These are phyloP conservation scores for Ceryle rudis DNA, from an alignment of 2,797 vertebrate species.

Conservation along the genomic window DNA sequence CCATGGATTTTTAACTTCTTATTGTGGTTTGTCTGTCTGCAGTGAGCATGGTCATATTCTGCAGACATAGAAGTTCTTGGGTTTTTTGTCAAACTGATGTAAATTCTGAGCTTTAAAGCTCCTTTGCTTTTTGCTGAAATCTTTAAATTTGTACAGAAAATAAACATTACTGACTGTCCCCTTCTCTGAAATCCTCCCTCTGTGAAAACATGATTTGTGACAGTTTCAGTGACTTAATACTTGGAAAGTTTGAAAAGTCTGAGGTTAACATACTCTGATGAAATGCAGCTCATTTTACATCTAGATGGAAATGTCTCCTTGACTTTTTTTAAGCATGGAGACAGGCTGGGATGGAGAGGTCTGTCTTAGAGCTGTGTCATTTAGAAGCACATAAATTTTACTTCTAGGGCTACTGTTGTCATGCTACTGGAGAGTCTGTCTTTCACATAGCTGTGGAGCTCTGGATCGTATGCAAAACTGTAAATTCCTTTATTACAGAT, in stretches of 20 bases:
- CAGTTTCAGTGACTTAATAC: slow-evolving; percentile 38
- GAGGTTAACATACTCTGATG: slow-evolving; percentile 41
- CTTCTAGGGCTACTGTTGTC: not conserved
- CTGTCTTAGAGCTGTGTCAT: not conserved
- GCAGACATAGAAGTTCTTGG: not conserved
- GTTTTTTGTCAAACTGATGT: not conserved
- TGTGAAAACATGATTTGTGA: slow-evolving; percentile 12
- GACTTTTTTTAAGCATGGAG: not conserved
- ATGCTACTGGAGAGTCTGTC: not conserved
- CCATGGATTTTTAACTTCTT: not conserved
- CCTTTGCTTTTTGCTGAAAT: not conserved
- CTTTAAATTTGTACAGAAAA: not conserved
- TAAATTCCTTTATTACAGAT: not conserved
- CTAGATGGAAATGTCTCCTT: not conserved
- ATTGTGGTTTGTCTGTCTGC: not conserved
- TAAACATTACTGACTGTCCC: not conserved
- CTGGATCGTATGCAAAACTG: not conserved
- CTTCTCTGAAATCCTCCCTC: not conserved
- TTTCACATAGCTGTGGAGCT: not conserved
- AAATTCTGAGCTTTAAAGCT: not conserved
- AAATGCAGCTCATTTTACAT: not conserved
- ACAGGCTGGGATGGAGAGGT: slow-evolving; percentile 2
- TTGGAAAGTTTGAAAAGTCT: not conserved
- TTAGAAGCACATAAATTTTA: slow-evolving; percentile 2
- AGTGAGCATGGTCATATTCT: not conserved